Percentiles rank a stretch among this genome's conserved stretches.
Conservation (phyloP, 2,888 invertebrate genomes). For the Lymantria monacha region DNA sequence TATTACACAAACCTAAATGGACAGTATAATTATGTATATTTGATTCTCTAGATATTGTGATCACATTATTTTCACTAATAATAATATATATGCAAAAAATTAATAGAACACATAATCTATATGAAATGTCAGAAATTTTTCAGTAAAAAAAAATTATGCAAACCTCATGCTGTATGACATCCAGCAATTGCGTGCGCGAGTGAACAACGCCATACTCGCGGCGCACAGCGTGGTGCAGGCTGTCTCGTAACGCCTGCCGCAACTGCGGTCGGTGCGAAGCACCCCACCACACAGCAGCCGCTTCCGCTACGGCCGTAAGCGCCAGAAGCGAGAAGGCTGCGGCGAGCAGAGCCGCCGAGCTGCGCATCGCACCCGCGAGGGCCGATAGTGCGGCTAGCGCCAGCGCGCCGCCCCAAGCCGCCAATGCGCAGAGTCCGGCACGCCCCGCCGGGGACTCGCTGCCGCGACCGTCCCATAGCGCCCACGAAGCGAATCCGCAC, state of each 20-base stretch:
- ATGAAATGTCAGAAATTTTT: no score
- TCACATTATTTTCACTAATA: no score
- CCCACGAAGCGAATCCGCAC: conserved; percentile 63
- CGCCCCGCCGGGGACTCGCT: conserved; percentile 54
- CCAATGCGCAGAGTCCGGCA: conserved; percentile 60
- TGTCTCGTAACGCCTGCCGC: conserved; percentile 50
- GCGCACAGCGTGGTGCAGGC: conserved; percentile 50
- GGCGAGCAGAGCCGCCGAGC: conserved; percentile 59
- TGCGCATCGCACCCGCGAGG: conserved; percentile 50
- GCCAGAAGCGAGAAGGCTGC: conserved; percentile 64
- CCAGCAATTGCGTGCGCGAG: conserved; percentile 58
- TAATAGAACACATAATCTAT: no score
- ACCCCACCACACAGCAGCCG: conserved; percentile 70
- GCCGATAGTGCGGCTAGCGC: conserved; percentile 54
- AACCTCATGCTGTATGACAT: conserved; percentile 65
- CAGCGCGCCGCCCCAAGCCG: conserved; percentile 60
- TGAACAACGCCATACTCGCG: conserved; percentile 59
- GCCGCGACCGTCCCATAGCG: conserved; percentile 64
- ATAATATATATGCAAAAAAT: no score
- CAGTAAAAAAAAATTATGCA: no score
- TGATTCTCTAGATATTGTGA: no score
- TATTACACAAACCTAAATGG: no score
- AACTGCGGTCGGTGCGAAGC: conserved; percentile 64
- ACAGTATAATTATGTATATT: no score
- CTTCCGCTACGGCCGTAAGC: conserved; percentile 63